Evolutionary conservation across 2,113 vertebrate genomes (phyloP).

Genomic region (Tonatia bakeri): DNA sequence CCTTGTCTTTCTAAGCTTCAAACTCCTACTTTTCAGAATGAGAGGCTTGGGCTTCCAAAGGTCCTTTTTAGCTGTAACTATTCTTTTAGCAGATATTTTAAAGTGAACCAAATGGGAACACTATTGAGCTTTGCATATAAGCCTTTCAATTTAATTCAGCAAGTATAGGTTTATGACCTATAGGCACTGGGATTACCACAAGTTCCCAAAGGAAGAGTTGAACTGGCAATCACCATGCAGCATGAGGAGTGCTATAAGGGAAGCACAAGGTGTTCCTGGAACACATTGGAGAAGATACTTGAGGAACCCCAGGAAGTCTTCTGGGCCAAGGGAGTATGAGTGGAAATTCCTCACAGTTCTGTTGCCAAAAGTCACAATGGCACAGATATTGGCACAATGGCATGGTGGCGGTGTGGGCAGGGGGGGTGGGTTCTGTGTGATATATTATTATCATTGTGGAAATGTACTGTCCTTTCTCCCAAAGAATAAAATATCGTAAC

Average conservation of each 20-base stretch:
- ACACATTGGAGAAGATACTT: neutral
- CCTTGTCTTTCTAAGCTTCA: neutral
- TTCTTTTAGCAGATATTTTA: neutral
- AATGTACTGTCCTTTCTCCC: neutral
- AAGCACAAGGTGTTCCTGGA: neutral
- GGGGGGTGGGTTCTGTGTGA: neutral
- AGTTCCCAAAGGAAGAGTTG: neutral
- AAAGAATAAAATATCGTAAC: neutral
- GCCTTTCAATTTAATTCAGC: neutral
- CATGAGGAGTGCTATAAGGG: neutral
- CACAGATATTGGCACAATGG: neutral
- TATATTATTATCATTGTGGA: neutral
- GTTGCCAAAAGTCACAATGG: neutral
- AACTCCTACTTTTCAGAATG: neutral
- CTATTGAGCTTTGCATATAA: neutral
- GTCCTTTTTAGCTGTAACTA: neutral
- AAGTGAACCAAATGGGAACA: neutral
- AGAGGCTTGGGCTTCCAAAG: neutral
- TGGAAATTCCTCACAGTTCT: neutral
- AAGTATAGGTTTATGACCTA: neutral
- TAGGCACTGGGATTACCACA: neutral
- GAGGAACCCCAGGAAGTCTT: neutral
- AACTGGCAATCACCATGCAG: neutral
- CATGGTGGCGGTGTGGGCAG: no score
- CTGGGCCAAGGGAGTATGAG: neutral